These are phyloP conservation scores for Perca flavescens DNA, from an alignment of 2,113 vertebrate genomes.

Conservation along the genomic window DNA sequence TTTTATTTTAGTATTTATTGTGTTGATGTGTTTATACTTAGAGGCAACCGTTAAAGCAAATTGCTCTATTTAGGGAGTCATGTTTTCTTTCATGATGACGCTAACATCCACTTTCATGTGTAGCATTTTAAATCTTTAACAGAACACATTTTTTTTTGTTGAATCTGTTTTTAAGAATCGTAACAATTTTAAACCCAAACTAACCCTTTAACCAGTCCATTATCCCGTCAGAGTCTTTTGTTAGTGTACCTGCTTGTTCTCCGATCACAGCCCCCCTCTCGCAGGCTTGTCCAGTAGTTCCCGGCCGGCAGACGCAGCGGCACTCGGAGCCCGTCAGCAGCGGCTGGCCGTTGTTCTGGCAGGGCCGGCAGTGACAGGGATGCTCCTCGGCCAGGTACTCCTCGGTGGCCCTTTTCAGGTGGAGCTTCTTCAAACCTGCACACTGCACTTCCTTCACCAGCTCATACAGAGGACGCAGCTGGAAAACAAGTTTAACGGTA, in stretches of 20 bases:
- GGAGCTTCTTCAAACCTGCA: constrained; percentile 87
- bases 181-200: not conserved
- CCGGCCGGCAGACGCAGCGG: constrained; percentile 88
- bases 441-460: constrained; percentile 95
- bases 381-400: constrained; percentile 88
- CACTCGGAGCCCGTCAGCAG: constrained; percentile 84
- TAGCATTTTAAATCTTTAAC: not conserved
- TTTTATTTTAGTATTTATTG: not conserved
- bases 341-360: constrained; percentile 88
- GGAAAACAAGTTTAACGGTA: not conserved
- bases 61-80: no score
- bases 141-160: not conserved
- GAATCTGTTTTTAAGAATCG: not conserved
- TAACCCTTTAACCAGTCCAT: not conserved
- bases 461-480: constrained; percentile 91
- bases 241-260: constrained; percentile 87
- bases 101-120: no score
- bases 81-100: no score
- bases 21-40: not conserved
- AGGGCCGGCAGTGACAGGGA: constrained; percentile 91
- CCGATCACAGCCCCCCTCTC: constrained; percentile 84
- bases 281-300: constrained; percentile 89
- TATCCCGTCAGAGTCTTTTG: not conserved
- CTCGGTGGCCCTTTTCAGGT: constrained; percentile 89
- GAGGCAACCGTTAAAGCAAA: not conserved